Base-by-base conservation (phyloP, 2,113 vertebrate species). In the Heterotis niloticus region DNA sequence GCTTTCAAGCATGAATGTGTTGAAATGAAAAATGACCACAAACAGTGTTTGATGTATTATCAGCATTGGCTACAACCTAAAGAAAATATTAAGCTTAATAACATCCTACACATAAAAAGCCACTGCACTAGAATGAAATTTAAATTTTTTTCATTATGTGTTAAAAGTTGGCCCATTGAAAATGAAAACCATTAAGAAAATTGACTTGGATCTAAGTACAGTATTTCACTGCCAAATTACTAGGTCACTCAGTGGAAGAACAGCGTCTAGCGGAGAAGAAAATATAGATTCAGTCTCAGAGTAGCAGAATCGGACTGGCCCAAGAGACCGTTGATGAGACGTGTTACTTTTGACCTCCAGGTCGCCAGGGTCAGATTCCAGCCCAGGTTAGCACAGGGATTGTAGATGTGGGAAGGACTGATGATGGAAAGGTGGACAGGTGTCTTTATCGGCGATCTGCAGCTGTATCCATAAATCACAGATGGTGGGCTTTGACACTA, bases 401-500 rank as follows among this genome's bases (percentile, higher is more conserved):
- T 82, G 82, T 69, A 62, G 77, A 81, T 85, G 83, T 79, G 79
- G 82, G 86, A 86, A 84, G 86, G 84, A 85, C 81, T 75, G 80
- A 76, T 85, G 85, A 88, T 83, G 76, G 81, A 89, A 79, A 81
- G 83, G 59, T 67, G 80, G 85, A 89, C 89, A 91, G 88, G 89
- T 91, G 88, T 88, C 81, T 86, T 81, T 84, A 84, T 87, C 60
- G 54, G 83, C 67, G 83, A 77, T 79, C 68, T 82, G 83, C 86
- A 87, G 86, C 81, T 89, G 88, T 83, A 87, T 84, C 82, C 81
- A 88, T 90, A 89, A 90, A 90, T 90, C 88, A 89, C 9, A 66
- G 64, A 62, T 60, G 5, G 78, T 57, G 75, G 84, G 79, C 85
- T 84, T 83, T 76, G 65, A 44, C 44, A 26, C 24, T 28, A 73